phyloP scores from a whole-genome alignment of 1,140 invertebrate species.

The Calliphora vicina region DNA sequence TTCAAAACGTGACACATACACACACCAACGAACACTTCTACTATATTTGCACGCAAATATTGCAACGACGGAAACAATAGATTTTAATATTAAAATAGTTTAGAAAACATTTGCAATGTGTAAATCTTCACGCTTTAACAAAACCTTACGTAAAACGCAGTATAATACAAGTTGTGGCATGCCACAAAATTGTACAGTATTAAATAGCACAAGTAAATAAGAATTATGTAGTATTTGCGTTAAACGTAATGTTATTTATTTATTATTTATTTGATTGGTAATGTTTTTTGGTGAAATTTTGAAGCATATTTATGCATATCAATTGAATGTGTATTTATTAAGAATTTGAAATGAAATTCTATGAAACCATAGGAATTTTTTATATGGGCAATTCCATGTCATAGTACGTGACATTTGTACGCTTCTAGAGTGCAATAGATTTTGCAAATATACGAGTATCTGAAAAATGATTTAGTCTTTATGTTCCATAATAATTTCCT shows the following conservation, averaged over 20 bases:
- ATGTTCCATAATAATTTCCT: no score
- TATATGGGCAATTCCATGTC: no score
- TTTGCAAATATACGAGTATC: no score
- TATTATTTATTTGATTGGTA: not conserved
- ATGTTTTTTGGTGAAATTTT: not conserved
- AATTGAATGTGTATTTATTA: no score
- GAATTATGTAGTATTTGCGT: not conserved
- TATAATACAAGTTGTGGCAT: not conserved
- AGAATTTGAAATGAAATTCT: no score
- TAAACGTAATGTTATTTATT: not conserved
- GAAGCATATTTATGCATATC: not conserved
- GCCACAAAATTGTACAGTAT: not conserved
- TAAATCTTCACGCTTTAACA: not conserved
- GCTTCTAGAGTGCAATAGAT: no score
- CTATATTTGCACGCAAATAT: not conserved
- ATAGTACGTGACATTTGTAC: no score
- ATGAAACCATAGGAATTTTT: no score
- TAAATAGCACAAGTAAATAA: not conserved
- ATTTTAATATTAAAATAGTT: conserved; percentile 11
- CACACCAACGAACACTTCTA: not conserved
- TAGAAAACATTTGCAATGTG: not conserved
- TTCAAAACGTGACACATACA: not conserved
- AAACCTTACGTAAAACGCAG: not conserved
- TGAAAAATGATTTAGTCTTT: no score
- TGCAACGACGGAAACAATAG: not conserved